Conservation (phyloP, 2,113 vertebrate species). For the Rhabdornis inornatus region DNA sequence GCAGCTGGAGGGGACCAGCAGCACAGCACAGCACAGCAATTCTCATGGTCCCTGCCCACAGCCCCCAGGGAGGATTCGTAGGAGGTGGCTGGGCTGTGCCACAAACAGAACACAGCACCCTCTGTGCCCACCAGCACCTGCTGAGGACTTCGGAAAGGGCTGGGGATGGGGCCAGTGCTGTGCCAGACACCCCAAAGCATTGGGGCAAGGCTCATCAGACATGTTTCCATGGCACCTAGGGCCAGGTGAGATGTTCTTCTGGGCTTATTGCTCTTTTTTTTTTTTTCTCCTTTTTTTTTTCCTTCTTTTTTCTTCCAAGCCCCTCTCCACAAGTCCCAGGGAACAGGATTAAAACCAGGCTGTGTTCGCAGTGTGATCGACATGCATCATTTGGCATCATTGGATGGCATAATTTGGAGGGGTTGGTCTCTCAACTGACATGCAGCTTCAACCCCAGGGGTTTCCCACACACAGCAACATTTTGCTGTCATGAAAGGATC, state of each 20-base stretch:
- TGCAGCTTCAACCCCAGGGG: background rate
- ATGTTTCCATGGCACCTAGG: background rate
- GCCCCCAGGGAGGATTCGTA: background rate
- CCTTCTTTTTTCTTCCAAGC: background rate
- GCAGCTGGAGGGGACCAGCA: background rate
- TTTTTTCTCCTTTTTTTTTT: background rate
- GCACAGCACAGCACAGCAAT: background rate
- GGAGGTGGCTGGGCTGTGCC: background rate
- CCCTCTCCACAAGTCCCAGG: background rate
- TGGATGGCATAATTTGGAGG: rapidly evolving
- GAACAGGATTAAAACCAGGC: background rate
- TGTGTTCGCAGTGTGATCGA: background rate
- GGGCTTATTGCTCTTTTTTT: background rate
- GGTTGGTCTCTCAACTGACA: rapidly evolving
- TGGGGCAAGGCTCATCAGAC: background rate
- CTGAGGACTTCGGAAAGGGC: background rate
- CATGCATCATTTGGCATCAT: no score
- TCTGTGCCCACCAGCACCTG: background rate
- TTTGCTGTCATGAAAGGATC: background rate
- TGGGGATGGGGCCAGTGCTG: rapidly evolving
- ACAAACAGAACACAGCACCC: background rate
- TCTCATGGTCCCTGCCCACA: background rate
- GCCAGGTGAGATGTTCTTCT: background rate
- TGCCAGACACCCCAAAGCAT: background rate
- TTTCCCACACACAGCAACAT: rapidly evolving